These are phyloP conservation scores for Calliphora vicina DNA, from an alignment of 1,140 invertebrate genomes.

Conservation along the genomic window DNA sequence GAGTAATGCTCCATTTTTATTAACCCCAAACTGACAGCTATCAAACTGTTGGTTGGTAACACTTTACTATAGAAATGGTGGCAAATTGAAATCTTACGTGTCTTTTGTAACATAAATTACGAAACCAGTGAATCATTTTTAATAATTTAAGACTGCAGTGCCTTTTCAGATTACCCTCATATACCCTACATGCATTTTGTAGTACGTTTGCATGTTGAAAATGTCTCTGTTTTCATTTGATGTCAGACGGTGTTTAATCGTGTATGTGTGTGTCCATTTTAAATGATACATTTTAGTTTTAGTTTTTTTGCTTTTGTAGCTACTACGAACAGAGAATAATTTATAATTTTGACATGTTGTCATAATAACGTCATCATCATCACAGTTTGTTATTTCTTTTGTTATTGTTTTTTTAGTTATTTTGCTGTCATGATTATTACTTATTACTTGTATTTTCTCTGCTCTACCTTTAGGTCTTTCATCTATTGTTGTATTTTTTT, in stretches of 20 bases:
- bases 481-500: not conserved
- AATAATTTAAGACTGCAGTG: too few species aligned
- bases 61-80: too few species aligned
- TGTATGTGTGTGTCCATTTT: not conserved
- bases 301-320: not conserved
- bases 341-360: constrained; percentile 12
- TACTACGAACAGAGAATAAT: not conserved
- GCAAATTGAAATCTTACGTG: too few species aligned
- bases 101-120: too few species aligned
- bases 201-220: too few species aligned
- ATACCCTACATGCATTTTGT: too few species aligned
- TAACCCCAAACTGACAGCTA: too few species aligned
- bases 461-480: not conserved
- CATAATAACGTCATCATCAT: constrained; percentile 5
- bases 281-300: not conserved
- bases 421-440: not conserved
- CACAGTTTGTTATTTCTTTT: not conserved
- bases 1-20: too few species aligned
- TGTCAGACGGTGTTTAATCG: not conserved
- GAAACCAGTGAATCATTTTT: too few species aligned
- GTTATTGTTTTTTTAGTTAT: not conserved
- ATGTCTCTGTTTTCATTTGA: too few species aligned
- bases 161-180: too few species aligned
- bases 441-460: not conserved
- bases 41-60: too few species aligned